phyloP scores from a whole-genome alignment of 2,888 invertebrate species.

The Oligia fasciuncula region DNA sequence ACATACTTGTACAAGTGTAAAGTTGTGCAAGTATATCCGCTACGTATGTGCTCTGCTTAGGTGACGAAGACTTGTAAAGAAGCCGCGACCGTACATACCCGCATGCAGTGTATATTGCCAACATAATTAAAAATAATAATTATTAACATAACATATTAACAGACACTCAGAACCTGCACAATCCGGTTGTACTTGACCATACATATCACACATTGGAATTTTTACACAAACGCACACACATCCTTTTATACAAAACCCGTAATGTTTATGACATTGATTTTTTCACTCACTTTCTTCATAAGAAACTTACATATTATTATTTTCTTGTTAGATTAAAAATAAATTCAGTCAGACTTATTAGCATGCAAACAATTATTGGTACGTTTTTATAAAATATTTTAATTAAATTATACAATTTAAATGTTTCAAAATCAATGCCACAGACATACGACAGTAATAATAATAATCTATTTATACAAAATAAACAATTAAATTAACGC shows the following conservation, averaged over 20 bases:
- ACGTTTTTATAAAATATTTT: constrained; percentile 34
- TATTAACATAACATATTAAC: constrained; percentile 55
- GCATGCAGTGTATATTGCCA: constrained; percentile 54
- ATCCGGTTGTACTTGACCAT: constrained; percentile 68
- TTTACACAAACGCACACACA: constrained; percentile 65
- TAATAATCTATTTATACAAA: constrained; percentile 61
- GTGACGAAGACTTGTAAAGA: constrained; percentile 5
- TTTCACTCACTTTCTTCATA: constrained; percentile 11
- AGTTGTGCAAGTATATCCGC: not conserved
- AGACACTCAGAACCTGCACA: constrained; percentile 56
- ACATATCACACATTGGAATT: constrained; percentile 69
- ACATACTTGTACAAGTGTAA: not conserved
- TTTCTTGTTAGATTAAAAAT: constrained; percentile 43
- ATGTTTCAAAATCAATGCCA: constrained; percentile 51
- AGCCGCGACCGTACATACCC: constrained; percentile 56
- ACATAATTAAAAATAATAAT: constrained; percentile 60
- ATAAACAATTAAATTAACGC: constrained; percentile 55
- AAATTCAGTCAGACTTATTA: constrained; percentile 51
- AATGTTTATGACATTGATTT: constrained; percentile 54
- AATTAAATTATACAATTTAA: constrained; percentile 26
- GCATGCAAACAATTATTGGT: constrained; percentile 27
- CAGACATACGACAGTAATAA: constrained; percentile 35
- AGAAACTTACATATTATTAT: constrained; percentile 2
- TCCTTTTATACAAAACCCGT: constrained; percentile 62
- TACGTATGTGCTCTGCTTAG: not conserved